Base-by-base conservation (phyloP, 2,888 invertebrate genomes). In the Mythimna loreyi region DNA sequence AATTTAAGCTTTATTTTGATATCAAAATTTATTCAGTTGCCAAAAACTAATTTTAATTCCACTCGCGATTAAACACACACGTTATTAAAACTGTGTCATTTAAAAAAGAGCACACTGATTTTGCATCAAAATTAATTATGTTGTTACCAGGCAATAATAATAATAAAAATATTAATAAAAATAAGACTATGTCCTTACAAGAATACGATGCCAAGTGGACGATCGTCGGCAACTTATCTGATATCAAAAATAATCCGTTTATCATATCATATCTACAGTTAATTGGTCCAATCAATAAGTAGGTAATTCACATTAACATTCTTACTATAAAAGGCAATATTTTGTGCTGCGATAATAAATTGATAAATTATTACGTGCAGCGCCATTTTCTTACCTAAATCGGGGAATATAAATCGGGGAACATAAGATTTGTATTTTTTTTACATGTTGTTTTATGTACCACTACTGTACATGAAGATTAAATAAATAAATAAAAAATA, bases 191-290 rank as follows among this genome's bases (percentile, higher is more conserved):
- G 80, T 86, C 85, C 90, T 90, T 88, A 87, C 92, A 90, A 91
- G 89, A 86, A 89, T 85, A 83, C 83, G 86, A 80, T 73, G 84
- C 88, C 82, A 91, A 94, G 90, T 94, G 94, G 87, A 84, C 89
- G 90, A 89, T 76, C 80, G 78, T 72, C 67, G 67, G 63, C n/a
- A 47, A 78, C 76, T 91, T 93, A 93, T 93, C 93, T 81, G 90
- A 90, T 91, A 90, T 81, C 83, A 84, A 79, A 84, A 87, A 81
- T 92, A 91, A 92, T 92, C 89, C 85, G 78, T 83, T 89, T 94
- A 93, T 94, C 92, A 89, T 94, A 93, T 94, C 92, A 87, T 90
- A 91, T 92, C 89, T 84, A 75, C 62, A 80, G 76, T 91, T 93
- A 93, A 93, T 92, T 92, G 92, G 84, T 87, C 78, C 89, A 92